Conservation (phyloP, 92 coral and sea anemone species). For the Hydrozoanthus gracilis region DNA sequence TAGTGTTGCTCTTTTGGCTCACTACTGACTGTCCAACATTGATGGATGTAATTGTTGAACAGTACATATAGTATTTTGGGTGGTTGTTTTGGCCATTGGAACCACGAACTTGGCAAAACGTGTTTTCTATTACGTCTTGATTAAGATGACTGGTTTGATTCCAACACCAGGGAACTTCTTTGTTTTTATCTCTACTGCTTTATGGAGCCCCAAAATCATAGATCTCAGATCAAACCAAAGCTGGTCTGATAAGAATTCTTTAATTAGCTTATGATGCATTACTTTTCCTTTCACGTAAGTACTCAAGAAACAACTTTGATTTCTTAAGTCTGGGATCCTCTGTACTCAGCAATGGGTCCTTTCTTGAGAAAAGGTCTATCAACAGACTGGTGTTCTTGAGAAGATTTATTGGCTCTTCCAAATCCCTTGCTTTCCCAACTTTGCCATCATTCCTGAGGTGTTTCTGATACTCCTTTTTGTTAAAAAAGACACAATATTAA, state of each 20-base stretch:
- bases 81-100: constrained; percentile 61
- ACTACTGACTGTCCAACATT: constrained; percentile 60
- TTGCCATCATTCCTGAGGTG: constrained; percentile 21
- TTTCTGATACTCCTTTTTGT: constrained; percentile 50
- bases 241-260: constrained; percentile 63
- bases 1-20: constrained; percentile 64
- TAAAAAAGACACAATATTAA: no score
- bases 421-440: constrained; percentile 29
- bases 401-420: constrained; percentile 43
- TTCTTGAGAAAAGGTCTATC: constrained; percentile 38
- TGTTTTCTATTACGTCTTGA: constrained; percentile 60
- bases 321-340: constrained; percentile 25
- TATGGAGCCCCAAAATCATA: constrained; percentile 54
- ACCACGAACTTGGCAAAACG: constrained; percentile 62
- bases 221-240: constrained; percentile 67
- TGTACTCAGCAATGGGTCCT: background rate
- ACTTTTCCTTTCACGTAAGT: constrained; percentile 49
- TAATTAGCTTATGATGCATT: constrained; percentile 7
- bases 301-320: constrained; percentile 45
- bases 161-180: constrained; percentile 39
- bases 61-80: constrained; percentile 57
- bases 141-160: constrained; percentile 64
- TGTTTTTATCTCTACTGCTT: constrained; percentile 36
- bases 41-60: constrained; percentile 50
- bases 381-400: constrained; percentile 49